A percentile compares a stretch with the other conserved stretches of the same genome.
These are phyloP conservation scores for Cetonia aurata DNA, from an alignment of 2,888 invertebrate species.

Conservation along the genomic window DNA sequence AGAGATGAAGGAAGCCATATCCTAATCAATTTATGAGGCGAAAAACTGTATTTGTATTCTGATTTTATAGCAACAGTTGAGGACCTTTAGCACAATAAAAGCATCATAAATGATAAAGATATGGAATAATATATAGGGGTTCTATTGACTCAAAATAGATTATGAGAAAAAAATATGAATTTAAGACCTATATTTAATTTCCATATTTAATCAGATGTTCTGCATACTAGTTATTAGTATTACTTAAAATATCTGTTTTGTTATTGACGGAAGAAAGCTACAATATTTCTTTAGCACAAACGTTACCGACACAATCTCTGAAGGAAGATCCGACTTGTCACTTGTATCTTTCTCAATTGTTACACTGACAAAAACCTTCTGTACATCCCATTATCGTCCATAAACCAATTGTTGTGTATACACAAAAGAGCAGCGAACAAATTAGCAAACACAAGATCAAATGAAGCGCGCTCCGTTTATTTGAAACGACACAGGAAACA, in stretches of 20 bases:
- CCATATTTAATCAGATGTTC: no score
- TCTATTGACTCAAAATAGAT: no score
- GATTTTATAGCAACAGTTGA: no score
- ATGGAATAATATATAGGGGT: no score
- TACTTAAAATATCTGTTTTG: background rate
- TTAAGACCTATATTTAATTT: no score
- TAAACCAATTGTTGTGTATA: constrained; percentile 32
- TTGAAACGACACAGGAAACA: constrained; percentile 48
- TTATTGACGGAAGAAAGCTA: constrained; percentile 6
- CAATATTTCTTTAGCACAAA: constrained; percentile 18
- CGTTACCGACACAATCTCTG: constrained; percentile 17
- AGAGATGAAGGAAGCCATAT: no score
- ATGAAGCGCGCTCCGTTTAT: constrained; percentile 40
- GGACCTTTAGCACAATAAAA: no score
- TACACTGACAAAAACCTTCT: constrained; percentile 4
- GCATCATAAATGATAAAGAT: no score
- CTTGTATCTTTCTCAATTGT: constrained; percentile 16
- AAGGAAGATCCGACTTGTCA: constrained; percentile 30
- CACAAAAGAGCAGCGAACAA: constrained; percentile 32
- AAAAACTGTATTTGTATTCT: no score
- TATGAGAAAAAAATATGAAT: no score
- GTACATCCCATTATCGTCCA: constrained; percentile 35
- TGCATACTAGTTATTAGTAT: no score
- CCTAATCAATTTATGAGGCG: no score
- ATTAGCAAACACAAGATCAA: constrained; percentile 33